Base-by-base conservation (phyloP, 2,797 vertebrate genomes). In the Aselliscus stoliczkanus region DNA sequence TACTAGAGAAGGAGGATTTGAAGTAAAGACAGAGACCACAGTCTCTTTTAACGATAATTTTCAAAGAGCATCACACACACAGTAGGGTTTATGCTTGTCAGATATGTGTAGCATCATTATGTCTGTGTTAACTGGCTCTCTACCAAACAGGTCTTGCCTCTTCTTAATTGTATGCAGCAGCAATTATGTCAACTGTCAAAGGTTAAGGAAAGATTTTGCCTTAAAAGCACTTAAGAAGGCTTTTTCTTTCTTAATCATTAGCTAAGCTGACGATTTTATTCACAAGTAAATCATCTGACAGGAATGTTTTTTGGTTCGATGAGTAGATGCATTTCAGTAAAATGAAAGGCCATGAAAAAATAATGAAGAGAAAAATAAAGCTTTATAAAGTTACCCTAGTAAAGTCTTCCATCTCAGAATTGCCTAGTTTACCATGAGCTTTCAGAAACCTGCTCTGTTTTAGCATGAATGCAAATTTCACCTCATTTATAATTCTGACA, bases 201-300 rank as follows among this genome's bases (percentile, higher is more conserved):
- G 37, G 39, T 69, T 76, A 72, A 82, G 81, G 75, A 90, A 83
- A 76, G 42, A 65, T 21, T 76, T 94, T 93, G 90, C n/a, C 27
- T 79, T 81, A 62, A 83, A 88, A 88, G 25, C 20, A 37, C 47
- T 39, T 81, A 65, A 58, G 37, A 69, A 73, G 18, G 3, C 31
- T 91, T 76, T 80, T 77, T 31, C 25, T 76, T 44, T 75, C 44
- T 91, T 70, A n/a, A 87, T 86, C 64, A 80, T 87, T 87, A 86
- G 87, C 52, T 84, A 44, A 50, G 3, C 20, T 69, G 70, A 80
- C 62, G 70, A 64, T 75, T 90, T 56, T 77, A 90, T 88, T 94
- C 34, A 72, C 1, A 75, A 73, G 17, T 73, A 75, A 90, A 90
- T 70, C 21, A 64, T 54, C 17, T 85, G 60, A 60, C 25, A 62